These are phyloP conservation scores for Actinernus sp. DNA, from an alignment of 92 coral and sea anemone genomes.

Conservation along the genomic window DNA sequence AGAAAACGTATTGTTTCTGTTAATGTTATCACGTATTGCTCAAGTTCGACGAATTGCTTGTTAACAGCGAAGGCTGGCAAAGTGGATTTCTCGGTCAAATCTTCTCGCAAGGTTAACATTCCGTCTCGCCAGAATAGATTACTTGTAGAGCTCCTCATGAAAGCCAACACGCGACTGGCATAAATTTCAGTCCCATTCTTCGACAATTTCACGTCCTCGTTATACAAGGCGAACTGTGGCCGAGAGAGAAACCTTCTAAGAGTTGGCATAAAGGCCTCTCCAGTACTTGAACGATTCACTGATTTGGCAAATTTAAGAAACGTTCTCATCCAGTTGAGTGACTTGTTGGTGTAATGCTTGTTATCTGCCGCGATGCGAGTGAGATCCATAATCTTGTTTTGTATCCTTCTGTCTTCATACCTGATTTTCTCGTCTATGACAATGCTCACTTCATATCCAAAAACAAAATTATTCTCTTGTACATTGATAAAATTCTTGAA, in stretches of 20 bases:
- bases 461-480: constrained; percentile 49
- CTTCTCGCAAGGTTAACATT: constrained; percentile 62
- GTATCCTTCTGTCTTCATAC: constrained; percentile 43
- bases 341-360: constrained; percentile 38
- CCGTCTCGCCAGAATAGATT: constrained; percentile 55
- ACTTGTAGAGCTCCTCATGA: constrained; percentile 29
- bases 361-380: constrained; percentile 39
- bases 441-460: constrained; percentile 46
- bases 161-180: constrained; percentile 44
- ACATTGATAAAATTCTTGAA: constrained; percentile 40
- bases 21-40: constrained; percentile 52
- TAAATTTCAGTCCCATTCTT: constrained; percentile 12
- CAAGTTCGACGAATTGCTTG: constrained; percentile 40
- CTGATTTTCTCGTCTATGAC: constrained; percentile 31
- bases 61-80: constrained; percentile 42
- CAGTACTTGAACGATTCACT: constrained; percentile 8
- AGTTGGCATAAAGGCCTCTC: constrained; percentile 25
- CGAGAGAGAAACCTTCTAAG: constrained; percentile 24
- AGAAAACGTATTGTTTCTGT: constrained; percentile 46
- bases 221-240: constrained; percentile 29
- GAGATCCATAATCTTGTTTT: constrained; percentile 45
- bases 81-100: constrained; percentile 35
- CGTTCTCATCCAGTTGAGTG: constrained; percentile 65
- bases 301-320: constrained; percentile 27
- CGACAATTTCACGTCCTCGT: constrained; percentile 39